Evolutionary conservation across 1,140 invertebrate species (phyloP).

Genomic region (Apis cerana): DNA sequence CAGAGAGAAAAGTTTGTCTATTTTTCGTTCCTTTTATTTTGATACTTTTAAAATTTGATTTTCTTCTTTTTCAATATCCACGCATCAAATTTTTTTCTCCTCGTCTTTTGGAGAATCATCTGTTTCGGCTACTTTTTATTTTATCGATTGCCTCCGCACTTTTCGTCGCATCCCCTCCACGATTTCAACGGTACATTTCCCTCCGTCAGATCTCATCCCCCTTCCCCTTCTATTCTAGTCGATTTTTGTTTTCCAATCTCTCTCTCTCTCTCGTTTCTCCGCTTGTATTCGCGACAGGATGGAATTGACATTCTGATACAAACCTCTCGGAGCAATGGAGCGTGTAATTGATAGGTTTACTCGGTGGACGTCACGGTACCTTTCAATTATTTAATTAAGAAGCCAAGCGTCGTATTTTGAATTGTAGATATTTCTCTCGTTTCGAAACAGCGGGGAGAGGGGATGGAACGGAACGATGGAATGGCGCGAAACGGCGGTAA

Average conservation of each 20-base stretch:
- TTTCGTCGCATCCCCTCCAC: not conserved
- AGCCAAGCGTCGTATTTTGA: not conserved
- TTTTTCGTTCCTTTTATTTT: not conserved
- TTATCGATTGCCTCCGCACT: not conserved
- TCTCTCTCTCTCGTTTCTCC: not conserved
- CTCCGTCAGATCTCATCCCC: too few relatives aligned
- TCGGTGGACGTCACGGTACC: not conserved
- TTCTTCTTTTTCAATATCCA: too few relatives aligned
- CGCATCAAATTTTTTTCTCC: too few relatives aligned
- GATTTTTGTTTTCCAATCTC: not conserved
- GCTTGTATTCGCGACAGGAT: constrained; percentile 14
- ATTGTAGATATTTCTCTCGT: not conserved
- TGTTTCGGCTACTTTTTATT: not conserved
- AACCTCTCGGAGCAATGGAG: constrained; percentile 37
- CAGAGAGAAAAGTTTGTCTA: not conserved
- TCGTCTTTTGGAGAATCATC: too few relatives aligned
- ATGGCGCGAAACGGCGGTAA: not conserved
- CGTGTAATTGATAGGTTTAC: constrained; percentile 38
- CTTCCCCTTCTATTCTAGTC: not conserved
- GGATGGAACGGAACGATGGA: not conserved
- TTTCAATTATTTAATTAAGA: constrained; percentile 30
- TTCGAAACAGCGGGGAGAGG: too few relatives aligned
- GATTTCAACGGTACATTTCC: not conserved
- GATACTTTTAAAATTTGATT: not conserved
- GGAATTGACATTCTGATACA: constrained; percentile 36